Percentiles rank a stretch among this genome's conserved stretches.
These are phyloP conservation scores for Troides aeacus DNA, from an alignment of 2,888 invertebrate genomes.

Conservation along the genomic window DNA sequence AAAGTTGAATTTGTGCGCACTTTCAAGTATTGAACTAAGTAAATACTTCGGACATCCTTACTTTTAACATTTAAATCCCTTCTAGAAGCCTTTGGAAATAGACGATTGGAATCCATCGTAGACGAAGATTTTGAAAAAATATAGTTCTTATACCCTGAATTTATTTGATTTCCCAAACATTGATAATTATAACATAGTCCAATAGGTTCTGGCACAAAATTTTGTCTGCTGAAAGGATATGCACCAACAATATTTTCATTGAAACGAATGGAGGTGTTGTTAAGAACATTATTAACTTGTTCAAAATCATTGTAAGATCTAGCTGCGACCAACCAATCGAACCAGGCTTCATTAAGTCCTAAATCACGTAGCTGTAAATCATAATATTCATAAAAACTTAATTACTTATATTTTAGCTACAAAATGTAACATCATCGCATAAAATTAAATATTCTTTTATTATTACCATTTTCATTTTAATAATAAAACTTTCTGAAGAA, in stretches of 20 bases:
- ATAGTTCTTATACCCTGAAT: slow-evolving; percentile 51
- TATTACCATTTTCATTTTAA: slow-evolving; percentile 33
- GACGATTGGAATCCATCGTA: slow-evolving; percentile 55
- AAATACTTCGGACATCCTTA: slow-evolving; percentile 36
- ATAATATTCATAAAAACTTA: not conserved
- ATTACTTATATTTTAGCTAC: too few relatives aligned
- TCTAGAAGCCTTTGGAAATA: slow-evolving; percentile 44
- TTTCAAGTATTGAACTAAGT: slow-evolving; percentile 68
- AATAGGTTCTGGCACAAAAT: slow-evolving; percentile 21
- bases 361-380: slow-evolving; percentile 53
- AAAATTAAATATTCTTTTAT: not conserved
- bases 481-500: slow-evolving; percentile 35
- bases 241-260: slow-evolving; percentile 64
- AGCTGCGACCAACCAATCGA: slow-evolving; percentile 62
- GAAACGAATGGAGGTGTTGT: slow-evolving; percentile 59
- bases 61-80: slow-evolving; percentile 36
- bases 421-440: too few relatives aligned
- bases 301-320: slow-evolving; percentile 52
- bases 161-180: slow-evolving; percentile 45
- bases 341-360: slow-evolving; percentile 58
- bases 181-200: slow-evolving; percentile 58
- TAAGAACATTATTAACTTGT: slow-evolving; percentile 54
- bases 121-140: slow-evolving; percentile 56
- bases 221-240: slow-evolving; percentile 40
- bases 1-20: slow-evolving; percentile 65